Percentiles rank a stretch among this genome's conserved stretches.
phyloP scores from a whole-genome alignment of 35 echinoderm and acorn worm species.

The Nesometra sesokonis region DNA sequence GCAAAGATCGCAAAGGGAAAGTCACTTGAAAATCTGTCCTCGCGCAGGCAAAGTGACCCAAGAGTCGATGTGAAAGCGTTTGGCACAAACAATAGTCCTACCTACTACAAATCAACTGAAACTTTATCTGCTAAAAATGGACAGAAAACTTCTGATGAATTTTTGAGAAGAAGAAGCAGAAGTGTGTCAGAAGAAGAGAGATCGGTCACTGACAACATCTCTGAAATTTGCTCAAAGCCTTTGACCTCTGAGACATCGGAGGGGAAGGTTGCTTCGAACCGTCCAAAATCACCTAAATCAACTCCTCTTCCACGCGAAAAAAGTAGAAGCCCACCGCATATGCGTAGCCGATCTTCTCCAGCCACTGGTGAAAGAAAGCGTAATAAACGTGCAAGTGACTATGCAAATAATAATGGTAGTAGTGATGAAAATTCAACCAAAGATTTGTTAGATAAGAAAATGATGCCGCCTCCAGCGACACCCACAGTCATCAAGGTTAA shows the following conservation, averaged over 20 bases:
- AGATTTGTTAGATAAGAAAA: neutral
- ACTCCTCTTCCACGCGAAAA: neutral
- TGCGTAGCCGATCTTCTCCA: neutral
- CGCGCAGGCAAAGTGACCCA: neutral
- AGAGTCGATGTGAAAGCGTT: neutral
- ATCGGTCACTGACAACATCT: neutral
- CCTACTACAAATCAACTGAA: neutral
- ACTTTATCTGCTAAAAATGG: neutral
- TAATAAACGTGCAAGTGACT: neutral
- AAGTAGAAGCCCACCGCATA: neutral
- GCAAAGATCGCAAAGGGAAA: neutral
- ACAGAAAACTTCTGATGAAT: neutral
- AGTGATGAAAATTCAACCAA: neutral
- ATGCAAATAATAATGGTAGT: neutral
- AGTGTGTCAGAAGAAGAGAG: neutral
- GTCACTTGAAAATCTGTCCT: neutral
- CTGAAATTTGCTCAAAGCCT: neutral
- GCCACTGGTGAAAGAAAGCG: neutral
- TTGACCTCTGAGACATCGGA: neutral
- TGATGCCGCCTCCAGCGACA: neutral
- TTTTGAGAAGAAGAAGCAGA: neutral
- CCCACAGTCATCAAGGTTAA: neutral
- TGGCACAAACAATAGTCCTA: neutral
- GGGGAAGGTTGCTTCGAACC: neutral
- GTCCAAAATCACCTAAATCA: neutral